These are phyloP conservation scores for Sturmia bella DNA, from an alignment of 2,888 invertebrate genomes.

Conservation along the genomic window DNA sequence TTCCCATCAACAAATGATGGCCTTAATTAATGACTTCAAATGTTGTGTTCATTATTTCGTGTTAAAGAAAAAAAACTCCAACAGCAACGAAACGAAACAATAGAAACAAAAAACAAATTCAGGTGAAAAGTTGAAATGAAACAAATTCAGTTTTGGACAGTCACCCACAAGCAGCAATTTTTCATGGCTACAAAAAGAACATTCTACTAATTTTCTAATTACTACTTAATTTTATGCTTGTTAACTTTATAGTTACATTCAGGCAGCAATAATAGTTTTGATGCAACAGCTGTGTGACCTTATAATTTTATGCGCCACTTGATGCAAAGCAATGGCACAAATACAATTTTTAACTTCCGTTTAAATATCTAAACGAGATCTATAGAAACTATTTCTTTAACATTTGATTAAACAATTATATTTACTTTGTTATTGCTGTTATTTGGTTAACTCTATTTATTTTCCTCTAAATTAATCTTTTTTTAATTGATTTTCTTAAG, in stretches of 20 bases:
- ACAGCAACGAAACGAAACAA: constrained; percentile 32
- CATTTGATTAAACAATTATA: constrained; percentile 1
- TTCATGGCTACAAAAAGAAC: constrained; percentile 3
- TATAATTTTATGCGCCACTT: constrained; percentile 49
- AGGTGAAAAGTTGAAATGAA: constrained; percentile 33
- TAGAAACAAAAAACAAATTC: constrained; percentile 9
- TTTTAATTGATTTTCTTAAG: constrained; percentile 17
- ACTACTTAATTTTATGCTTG: constrained; percentile 73
- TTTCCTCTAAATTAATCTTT: constrained; percentile 21
- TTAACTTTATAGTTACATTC: constrained; percentile 63
- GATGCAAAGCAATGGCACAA: constrained; percentile 19
- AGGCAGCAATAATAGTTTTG: not conserved
- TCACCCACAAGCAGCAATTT: constrained; percentile 6
- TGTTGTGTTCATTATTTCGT: constrained; percentile 56
- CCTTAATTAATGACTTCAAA: constrained; percentile 67
- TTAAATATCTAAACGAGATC: constrained; percentile 34
- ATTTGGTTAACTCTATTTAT: constrained; percentile 22
- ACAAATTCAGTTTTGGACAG: constrained; percentile 4
- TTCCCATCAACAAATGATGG: constrained; percentile 69
- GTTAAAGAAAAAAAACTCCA: constrained; percentile 11
- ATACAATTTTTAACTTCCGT: constrained; percentile 52
- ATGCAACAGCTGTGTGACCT: constrained; percentile 56
- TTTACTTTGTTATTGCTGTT: not conserved
- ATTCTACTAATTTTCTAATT: constrained; percentile 71
- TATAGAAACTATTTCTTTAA: constrained; percentile 26